Conservation (phyloP, 2,797 vertebrate genomes). For the Novumbra hubbsi region DNA sequence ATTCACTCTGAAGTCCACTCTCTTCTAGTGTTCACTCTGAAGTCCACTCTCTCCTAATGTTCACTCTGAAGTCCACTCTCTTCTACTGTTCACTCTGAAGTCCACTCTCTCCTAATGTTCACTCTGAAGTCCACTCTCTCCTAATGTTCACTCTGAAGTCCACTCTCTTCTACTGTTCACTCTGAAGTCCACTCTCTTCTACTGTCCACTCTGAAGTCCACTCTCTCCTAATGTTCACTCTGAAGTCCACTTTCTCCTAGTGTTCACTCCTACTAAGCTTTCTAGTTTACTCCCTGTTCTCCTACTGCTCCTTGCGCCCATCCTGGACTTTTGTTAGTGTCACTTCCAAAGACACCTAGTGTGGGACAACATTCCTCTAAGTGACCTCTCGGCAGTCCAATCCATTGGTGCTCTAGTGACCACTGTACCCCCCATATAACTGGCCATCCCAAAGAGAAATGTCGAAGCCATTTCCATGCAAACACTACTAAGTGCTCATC, state of each 20-base stretch:
- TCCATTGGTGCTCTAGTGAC: neutral
- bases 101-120: neutral
- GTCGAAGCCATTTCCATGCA: neutral
- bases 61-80: neutral
- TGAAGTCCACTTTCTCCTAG: neutral
- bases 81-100: neutral
- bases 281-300: neutral
- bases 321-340: neutral
- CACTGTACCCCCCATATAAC: neutral
- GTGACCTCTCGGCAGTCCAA: neutral
- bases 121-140: neutral
- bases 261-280: neutral
- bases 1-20: neutral
- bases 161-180: neutral
- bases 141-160: neutral
- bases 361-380: neutral
- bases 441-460: neutral
- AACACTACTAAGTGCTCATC: neutral
- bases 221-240: too few relatives aligned
- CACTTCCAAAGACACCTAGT: neutral
- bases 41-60: neutral
- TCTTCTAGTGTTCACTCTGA: neutral
- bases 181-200: neutral
- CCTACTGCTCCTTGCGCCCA: neutral
- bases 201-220: too few relatives aligned